phyloP scores from a whole-genome alignment of 2,888 invertebrate species.

The Orgyia antiqua region DNA sequence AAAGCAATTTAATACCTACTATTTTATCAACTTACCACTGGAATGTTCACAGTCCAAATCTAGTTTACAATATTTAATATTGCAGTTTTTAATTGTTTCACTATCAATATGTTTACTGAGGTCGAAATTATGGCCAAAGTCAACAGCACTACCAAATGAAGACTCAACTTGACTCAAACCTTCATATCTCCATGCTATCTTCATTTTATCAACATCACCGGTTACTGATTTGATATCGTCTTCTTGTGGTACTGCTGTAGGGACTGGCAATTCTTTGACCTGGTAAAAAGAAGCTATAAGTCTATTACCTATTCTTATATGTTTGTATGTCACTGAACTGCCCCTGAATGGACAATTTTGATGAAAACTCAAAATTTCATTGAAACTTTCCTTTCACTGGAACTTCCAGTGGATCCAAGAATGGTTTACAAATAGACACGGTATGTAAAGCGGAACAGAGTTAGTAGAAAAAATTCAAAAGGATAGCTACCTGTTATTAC shows the following conservation, averaged over 20 bases:
- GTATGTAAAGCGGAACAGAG: too few relatives aligned
- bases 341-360: too few relatives aligned
- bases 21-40: constrained; percentile 28
- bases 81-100: constrained; percentile 74
- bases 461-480: too few relatives aligned
- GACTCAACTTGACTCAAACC: constrained; percentile 81
- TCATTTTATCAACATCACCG: constrained; percentile 79
- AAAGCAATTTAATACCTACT: too few relatives aligned
- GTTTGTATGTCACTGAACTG: too few relatives aligned
- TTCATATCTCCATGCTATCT: constrained; percentile 95
- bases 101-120: constrained; percentile 84
- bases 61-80: constrained; percentile 77
- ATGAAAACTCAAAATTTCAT: too few relatives aligned
- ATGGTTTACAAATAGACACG: too few relatives aligned
- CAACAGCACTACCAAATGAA: constrained; percentile 63
- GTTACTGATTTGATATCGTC: constrained; percentile 46
- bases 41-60: constrained; percentile 23
- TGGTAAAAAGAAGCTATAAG: too few relatives aligned
- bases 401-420: too few relatives aligned
- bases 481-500: too few relatives aligned
- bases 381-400: too few relatives aligned
- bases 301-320: too few relatives aligned
- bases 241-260: constrained; percentile 63
- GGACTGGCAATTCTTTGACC: constrained; percentile 74
- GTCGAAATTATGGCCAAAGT: constrained; percentile 90